Conservation (phyloP, 2,888 invertebrate genomes). For the Cheilosia urbana region DNA sequence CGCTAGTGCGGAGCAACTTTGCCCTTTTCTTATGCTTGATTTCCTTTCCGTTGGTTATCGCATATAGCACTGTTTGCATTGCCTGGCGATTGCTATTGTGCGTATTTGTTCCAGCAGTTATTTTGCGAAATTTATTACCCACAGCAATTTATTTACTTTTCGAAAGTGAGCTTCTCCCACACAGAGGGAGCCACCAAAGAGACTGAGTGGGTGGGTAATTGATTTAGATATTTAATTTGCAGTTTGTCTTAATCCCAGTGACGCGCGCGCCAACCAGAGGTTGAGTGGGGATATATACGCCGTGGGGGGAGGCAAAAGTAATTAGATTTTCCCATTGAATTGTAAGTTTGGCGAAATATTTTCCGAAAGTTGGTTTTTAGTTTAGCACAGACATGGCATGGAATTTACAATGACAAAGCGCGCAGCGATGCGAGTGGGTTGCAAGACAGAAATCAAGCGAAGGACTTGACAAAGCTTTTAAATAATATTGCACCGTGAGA, state of each 20-base stretch:
- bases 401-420: constrained; percentile 2
- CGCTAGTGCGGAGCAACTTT: constrained; percentile 19
- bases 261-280: constrained; percentile 15
- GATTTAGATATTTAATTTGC: constrained; percentile 67
- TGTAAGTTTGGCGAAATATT: constrained; percentile 40
- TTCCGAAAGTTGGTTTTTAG: background rate
- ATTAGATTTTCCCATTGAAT: constrained; percentile 49
- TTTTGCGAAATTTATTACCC: constrained; percentile 53
- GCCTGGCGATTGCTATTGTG: constrained; percentile 28
- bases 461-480: constrained; percentile 9
- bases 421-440: background rate
- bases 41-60: constrained; percentile 8
- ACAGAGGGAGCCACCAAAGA: constrained; percentile 6
- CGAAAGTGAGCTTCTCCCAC: constrained; percentile 21
- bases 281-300: constrained; percentile 1
- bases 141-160: constrained; percentile 55
- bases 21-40: constrained; percentile 22
- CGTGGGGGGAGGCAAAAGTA: constrained; percentile 23
- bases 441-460: background rate
- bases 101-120: constrained; percentile 42
- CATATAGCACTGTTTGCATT: background rate
- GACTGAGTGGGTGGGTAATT: constrained; percentile 55
- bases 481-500: constrained; percentile 1
- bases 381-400: background rate
- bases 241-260: constrained; percentile 64